Percentiles rank a stretch among this genome's conserved stretches.
These are phyloP conservation scores for Porites rus DNA, from an alignment of 92 coral and sea anemone genomes.

Conservation along the genomic window DNA sequence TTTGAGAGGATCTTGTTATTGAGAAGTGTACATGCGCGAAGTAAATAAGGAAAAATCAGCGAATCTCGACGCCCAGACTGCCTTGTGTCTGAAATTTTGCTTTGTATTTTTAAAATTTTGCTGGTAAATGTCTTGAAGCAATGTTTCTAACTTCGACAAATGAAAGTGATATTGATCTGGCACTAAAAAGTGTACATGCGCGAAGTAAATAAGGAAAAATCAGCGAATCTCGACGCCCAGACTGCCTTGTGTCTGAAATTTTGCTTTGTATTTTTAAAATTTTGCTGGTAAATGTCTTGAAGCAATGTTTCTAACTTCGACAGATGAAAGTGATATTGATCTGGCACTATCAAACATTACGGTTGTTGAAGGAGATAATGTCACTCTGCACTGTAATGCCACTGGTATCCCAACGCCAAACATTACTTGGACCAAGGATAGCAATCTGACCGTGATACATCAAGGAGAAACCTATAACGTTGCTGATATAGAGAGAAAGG, in stretches of 20 bases:
- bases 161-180: neutral
- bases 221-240: no score
- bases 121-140: neutral
- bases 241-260: no score
- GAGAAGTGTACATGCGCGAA: no score
- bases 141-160: neutral
- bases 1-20: no score
- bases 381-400: slow-evolving; percentile 5
- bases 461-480: neutral
- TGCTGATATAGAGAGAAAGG: neutral
- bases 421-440: neutral
- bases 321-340: slow-evolving; percentile 7
- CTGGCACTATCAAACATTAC: slow-evolving; percentile 3
- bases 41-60: no score
- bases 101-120: no score
- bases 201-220: no score
- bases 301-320: no score
- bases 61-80: no score
- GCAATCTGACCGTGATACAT: neutral
- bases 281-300: neutral
- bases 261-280: no score
- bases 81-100: no score
- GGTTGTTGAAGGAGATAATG: slow-evolving; percentile 5
- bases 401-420: slow-evolving; percentile 11
- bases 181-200: neutral